Evolutionary conservation across 2,888 invertebrate genomes (phyloP), one percentile per base, ranked within the genome.

Genomic region (Eubasilissa splendida): DNA sequence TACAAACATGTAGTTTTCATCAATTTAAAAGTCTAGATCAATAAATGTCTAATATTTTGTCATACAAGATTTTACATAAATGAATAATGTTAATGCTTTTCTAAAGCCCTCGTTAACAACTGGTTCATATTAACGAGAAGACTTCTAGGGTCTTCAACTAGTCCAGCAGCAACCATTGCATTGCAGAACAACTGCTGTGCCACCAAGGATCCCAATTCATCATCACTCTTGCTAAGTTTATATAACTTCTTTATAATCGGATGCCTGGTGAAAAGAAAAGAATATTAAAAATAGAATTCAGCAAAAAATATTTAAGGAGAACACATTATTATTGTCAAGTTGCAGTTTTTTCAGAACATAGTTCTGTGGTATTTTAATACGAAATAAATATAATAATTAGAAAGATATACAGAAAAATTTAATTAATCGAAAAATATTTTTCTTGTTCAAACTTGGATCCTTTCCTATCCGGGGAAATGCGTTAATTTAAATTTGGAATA

Each of bases 141-240:
- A 82, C 94, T 93, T 84, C 97, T 92, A 0, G 99, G 96, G 90
- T 99, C 98, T 87, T 97, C 95, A 1, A 98, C 93, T 53, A 99
- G 91, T 10, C 99, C 99, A 59, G 99, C 99, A 4, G 96, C 95
- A 10, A 98, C 96, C 96, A 99, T 96, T 0, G 98, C 96, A 87
- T 98, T 98, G 80, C 95, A 94, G 87, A 98, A 99, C 59, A 99
- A 87, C 91, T 98, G 99, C 86, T 97, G 94, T 0, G 95, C 93
- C 9, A 99, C 90, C 85, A 98, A 92, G 84, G 94, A 93, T 0
- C 97, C 98, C 81, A 99, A 89, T 84, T 96, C 94, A 53, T 94
- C 93, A 88, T 99, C 95, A 42, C 90, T 92, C 31, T 91, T 91
- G 80, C 93, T 93, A 80, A 99, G 88, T 85, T 93, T 92, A 86